A percentile compares a stretch with the other conserved stretches of the same genome.
Conservation (phyloP, 2,797 vertebrate species). For the Pyrrhura leucotis region DNA sequence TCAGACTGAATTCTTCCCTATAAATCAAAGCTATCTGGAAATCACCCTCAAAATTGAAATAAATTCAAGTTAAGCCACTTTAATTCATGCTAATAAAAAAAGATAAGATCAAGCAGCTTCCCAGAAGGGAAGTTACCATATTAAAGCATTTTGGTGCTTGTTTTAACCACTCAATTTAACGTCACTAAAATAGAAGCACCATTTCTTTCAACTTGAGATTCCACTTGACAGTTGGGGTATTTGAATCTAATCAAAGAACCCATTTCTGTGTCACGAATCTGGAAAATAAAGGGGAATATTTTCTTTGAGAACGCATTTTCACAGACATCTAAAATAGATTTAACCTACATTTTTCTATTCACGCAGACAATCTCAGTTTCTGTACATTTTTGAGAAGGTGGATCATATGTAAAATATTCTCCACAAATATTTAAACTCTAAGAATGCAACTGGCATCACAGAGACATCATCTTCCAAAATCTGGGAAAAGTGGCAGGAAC, state of each 20-base stretch:
- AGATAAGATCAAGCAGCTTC: constrained; percentile 5
- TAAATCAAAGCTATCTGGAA: constrained; percentile 22
- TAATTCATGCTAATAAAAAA: constrained; percentile 13
- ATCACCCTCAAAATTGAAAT: not conserved
- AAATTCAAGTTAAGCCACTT: constrained; percentile 2
- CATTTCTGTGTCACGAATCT: not conserved
- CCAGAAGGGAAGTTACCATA: not conserved
- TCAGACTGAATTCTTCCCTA: not conserved
- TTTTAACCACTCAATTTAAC: not conserved
- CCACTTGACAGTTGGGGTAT: not conserved
- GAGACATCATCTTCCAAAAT: not conserved
- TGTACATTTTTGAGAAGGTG: not conserved
- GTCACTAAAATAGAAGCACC: not conserved
- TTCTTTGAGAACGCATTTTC: not conserved
- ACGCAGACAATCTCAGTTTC: not conserved
- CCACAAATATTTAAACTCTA: not conserved
- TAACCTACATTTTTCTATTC: not conserved
- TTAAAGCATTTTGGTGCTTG: not conserved
- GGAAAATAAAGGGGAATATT: not conserved
- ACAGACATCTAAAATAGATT: not conserved
- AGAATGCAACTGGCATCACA: not conserved
- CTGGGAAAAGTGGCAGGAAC: not conserved
- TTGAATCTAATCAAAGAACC: not conserved
- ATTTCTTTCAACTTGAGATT: constrained; percentile 4
- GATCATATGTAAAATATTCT: not conserved